Percentiles rank a stretch among this genome's conserved stretches.
These are phyloP conservation scores for Leptinotarsa defecta DNA, from an alignment of 1,140 invertebrate species.

Conservation along the genomic window DNA sequence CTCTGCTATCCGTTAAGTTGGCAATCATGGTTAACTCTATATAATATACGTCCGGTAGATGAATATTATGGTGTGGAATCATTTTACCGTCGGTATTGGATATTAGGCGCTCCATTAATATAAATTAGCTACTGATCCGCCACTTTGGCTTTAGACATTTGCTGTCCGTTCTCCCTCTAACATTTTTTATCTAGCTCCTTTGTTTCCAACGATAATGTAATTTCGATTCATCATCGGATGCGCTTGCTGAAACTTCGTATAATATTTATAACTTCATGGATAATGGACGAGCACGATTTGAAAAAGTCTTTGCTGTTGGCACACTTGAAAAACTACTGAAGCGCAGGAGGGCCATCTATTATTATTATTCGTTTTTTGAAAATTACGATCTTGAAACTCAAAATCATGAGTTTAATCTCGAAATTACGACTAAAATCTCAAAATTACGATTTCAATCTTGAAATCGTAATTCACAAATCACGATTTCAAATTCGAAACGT, in stretches of 20 bases:
- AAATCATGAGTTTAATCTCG: no score
- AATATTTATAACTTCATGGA: conserved; percentile 14
- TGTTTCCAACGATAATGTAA: conserved; percentile 7
- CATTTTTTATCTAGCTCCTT: conserved; percentile 13
- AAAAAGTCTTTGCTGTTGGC: no score
- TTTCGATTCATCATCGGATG: conserved; percentile 11
- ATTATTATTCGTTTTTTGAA: no score
- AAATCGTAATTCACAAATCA: no score
- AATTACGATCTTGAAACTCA: no score
- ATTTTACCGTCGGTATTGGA: conserved; percentile 21
- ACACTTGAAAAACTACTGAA: no score
- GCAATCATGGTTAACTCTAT: conserved; percentile 26
- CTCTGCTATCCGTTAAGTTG: conserved; percentile 15
- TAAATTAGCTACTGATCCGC: conserved; percentile 22
- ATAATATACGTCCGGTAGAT: conserved; percentile 25
- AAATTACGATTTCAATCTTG: no score
- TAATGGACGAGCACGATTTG: neutral
- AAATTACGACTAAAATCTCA: no score
- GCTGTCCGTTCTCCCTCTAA: neutral
- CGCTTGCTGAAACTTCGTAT: neutral
- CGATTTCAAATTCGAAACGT: no score
- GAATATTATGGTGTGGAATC: conserved; percentile 10
- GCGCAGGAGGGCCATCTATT: no score
- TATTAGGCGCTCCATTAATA: conserved; percentile 30
- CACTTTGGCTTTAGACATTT: conserved; percentile 19